Base-by-base conservation (phyloP, 2,797 vertebrate genomes). In the Aeoliscus strigatus region DNA sequence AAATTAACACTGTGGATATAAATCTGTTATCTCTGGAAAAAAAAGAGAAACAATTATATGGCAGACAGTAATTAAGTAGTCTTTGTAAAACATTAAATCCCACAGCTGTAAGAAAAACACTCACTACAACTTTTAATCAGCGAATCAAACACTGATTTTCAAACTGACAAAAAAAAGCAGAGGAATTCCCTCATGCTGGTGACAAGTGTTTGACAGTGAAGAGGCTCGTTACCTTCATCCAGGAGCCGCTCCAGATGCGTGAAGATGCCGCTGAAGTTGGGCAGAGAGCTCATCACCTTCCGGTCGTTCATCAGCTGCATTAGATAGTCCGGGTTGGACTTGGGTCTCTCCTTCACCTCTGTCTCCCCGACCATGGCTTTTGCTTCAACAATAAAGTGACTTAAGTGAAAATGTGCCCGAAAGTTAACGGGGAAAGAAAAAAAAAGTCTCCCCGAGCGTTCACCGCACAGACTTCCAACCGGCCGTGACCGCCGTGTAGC, bases 251-350 rank as follows among this genome's bases (percentile, higher is more conserved):
- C 89, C 69, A 90, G 87, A 61, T 90, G 89, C 77, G 89, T 88
- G 60, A 93, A 98, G 86, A 98, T 96, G 79, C 94, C 93, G 73
- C 94, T 96, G 90, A 98, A 97, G 93, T 96, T 97, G 65, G 94
- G 93, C 76, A 97, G 91, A 51, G 93, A 96, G 81, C 93, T 96
- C 93, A 96, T 97, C 75, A 97, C 91, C 82, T 97, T 97, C 85
- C 93, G 85, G 82, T 97, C 93, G 90, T 96, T 97, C 93, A 97
- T 97, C 57, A 97, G 88, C 90, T 97, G 94, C 94, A 97, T 97
- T 68, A 94, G 87, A 75, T 97, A 98, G 88, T 97, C 94, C 54
- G 94, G 94, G 80, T 88, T 97, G 83, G 94, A 94, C 87, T 94
- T 97, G 73, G 94, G 94, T 86, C 94, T 91, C 86, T 95, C 94